phyloP scores from a whole-genome alignment of 2,797 vertebrate species.

The Lemur catta region DNA sequence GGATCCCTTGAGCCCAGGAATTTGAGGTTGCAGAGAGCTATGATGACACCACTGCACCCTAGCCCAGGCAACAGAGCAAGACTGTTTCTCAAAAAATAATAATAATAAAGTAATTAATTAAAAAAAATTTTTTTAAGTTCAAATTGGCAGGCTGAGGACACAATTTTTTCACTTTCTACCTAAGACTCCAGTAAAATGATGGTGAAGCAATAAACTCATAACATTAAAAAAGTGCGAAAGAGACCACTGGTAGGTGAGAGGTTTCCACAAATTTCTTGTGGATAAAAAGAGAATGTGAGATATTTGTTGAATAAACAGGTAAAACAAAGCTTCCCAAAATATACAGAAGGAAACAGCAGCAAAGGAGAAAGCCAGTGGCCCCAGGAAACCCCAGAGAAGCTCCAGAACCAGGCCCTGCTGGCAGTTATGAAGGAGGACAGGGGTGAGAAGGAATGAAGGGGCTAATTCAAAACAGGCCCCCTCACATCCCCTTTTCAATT shows the following conservation, averaged over 20 bases:
- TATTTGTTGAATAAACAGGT: neutral
- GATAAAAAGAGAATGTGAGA: neutral
- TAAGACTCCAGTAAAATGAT: neutral
- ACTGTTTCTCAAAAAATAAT: neutral
- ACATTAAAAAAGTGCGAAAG: neutral
- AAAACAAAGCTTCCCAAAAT: neutral
- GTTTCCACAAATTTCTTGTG: neutral
- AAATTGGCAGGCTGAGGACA: neutral
- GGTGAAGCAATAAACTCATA: neutral
- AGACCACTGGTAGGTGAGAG: neutral
- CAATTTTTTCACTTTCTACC: neutral
- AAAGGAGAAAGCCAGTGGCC: neutral
- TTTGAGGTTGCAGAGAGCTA: neutral
- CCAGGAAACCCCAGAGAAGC: neutral
- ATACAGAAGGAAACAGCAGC: neutral
- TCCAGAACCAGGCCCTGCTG: neutral
- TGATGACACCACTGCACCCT: neutral
- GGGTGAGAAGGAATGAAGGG: neutral
- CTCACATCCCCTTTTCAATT: neutral
- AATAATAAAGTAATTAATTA: neutral
- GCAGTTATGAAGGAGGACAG: neutral
- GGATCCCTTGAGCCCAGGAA: neutral
- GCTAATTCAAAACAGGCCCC: neutral
- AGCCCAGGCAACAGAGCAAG: neutral
- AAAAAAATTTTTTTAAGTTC: neutral